Percentiles rank a stretch among this genome's conserved stretches.
phyloP scores from a whole-genome alignment of 2,888 invertebrate species.

The Actias luna region DNA sequence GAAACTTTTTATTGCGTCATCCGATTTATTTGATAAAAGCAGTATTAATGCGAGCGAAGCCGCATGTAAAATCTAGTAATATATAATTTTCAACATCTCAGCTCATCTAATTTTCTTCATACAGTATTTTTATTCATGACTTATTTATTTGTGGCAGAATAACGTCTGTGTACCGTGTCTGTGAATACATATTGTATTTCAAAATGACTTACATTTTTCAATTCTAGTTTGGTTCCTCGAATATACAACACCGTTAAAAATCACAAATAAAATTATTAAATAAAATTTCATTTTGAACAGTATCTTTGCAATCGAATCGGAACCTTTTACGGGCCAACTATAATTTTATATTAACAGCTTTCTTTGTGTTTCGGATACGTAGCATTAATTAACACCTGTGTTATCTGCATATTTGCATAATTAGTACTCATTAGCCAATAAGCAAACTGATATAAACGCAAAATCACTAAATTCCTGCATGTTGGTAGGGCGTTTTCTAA shows the following conservation, averaged over 20 bases:
- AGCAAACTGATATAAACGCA: neutral
- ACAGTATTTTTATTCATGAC: no score
- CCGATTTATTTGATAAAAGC: no score
- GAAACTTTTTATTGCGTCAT: no score
- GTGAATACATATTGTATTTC: no score
- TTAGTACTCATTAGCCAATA: neutral
- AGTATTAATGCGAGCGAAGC: no score
- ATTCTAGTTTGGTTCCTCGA: neutral
- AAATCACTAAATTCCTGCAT: neutral
- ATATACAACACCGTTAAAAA: neutral
- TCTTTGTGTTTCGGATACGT: neutral
- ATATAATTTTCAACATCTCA: no score
- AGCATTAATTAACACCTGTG: neutral
- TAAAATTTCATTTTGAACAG: neutral
- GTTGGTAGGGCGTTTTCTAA: no score
- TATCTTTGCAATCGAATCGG: neutral
- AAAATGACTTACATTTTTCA: neutral
- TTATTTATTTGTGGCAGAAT: no score
- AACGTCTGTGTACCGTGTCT: no score
- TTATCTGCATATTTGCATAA: neutral
- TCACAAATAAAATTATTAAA: neutral
- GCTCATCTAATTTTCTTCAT: no score
- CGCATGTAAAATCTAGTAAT: no score
- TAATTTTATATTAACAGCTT: neutral
- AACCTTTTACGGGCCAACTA: neutral